Conservation (phyloP, 2,113 vertebrate genomes). For the Prolemur simus region DNA sequence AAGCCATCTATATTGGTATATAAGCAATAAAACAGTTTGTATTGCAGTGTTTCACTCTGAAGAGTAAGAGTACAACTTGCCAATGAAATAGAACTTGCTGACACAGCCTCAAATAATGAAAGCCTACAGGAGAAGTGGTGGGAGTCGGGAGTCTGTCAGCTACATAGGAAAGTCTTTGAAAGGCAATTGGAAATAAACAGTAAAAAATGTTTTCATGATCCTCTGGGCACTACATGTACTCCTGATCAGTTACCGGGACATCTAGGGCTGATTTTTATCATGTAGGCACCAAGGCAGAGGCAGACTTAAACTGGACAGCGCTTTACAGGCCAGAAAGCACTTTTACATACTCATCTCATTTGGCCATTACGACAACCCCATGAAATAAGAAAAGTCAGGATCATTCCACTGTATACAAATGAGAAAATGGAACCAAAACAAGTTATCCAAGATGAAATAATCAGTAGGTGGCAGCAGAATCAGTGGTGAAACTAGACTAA, state of each 20-base stretch:
- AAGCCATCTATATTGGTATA: not conserved
- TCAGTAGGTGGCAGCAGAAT: not conserved
- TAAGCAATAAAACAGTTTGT: not conserved
- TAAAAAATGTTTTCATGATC: not conserved
- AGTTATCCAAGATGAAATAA: not conserved
- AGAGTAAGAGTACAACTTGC: not conserved
- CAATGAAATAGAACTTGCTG: not conserved
- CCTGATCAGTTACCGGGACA: not conserved
- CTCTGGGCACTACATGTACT: not conserved
- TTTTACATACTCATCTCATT: not conserved
- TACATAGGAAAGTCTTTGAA: not conserved
- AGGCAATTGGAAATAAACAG: not conserved
- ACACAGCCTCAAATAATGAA: not conserved
- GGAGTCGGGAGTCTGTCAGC: not conserved
- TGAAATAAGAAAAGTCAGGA: not conserved
- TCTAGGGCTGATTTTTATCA: not conserved
- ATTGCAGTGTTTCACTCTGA: not conserved
- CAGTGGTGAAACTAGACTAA: not conserved
- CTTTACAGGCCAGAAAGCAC: not conserved
- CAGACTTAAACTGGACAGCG: not conserved
- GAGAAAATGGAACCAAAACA: not conserved
- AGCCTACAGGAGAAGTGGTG: not conserved
- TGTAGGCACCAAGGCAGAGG: not conserved
- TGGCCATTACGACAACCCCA: not conserved
- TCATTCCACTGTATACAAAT: not conserved